Base-by-base conservation (phyloP, 2,797 vertebrate species). In the Antrozous pallidus region DNA sequence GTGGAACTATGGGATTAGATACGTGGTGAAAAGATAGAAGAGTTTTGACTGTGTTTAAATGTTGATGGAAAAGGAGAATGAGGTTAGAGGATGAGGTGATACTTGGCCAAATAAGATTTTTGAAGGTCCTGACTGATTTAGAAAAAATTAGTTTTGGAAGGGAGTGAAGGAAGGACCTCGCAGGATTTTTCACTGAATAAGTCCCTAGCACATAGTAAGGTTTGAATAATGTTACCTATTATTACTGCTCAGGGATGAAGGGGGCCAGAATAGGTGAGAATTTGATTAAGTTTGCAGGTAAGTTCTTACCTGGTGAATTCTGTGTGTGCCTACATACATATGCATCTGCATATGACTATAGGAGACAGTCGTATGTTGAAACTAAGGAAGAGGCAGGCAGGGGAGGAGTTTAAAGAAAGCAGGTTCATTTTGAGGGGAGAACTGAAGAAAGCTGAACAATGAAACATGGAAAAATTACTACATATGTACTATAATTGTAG, bases 361-460 rank as follows among this genome's bases (percentile, higher is more conserved):
- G 40, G 33, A 91, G 58, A 80, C 40, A 88, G 36, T 74, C 24
- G 36, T 58, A 45, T 47, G 40, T 79, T 74, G 26, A 83, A 22
- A 97, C 28, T 51, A 87, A 90, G 45, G 47, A 87, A 82, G 38
- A 79, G 18, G 9, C 88, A 18, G 9, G 8, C 51, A 33, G 75
- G 63, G 58, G 74, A 79, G 22, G 75, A 91, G 20, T 80, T 94
- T 91, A 83, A 94, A 81, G 54, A 92, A 2, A 38, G 24, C 51
- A 54, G 33, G 4, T 95, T 78, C 69, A 22, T 93, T 93, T 95
- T 91, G 63, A 91, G 92, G 33, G 56, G 36, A 81, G 16, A 93
- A 54, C 70, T 91, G 47, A 91, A 89, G 65, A 70, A 96, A 90
- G 61, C 12, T 71, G 36, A 93, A 38, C 63, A 81, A 18, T 49